These are phyloP conservation scores for Taxidea taxus DNA, from an alignment of 2,113 vertebrate species.

Conservation along the genomic window DNA sequence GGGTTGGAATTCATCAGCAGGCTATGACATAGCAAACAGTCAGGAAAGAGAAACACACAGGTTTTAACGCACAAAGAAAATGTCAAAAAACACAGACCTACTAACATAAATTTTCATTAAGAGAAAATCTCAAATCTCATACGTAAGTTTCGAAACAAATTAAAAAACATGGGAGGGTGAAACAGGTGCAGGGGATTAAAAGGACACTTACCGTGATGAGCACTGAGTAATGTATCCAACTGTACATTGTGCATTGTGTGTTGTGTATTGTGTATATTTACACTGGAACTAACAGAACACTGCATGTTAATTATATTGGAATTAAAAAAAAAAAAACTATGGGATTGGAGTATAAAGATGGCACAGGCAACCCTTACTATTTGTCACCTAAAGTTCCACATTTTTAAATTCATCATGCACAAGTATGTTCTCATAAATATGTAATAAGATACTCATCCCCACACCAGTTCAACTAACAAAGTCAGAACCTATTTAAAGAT, in stretches of 20 bases:
- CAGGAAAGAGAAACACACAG: not conserved
- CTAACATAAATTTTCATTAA: not conserved
- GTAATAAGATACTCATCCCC: not conserved
- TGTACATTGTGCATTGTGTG: too few species aligned
- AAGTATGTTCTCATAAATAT: not conserved
- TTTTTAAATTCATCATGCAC: not conserved
- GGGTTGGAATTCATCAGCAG: not conserved
- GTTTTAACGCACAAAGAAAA: not conserved
- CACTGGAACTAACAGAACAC: not conserved
- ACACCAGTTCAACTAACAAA: not conserved
- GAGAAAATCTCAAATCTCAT: not conserved
- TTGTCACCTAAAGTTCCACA: not conserved
- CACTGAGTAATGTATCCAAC: not conserved
- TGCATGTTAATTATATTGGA: not conserved
- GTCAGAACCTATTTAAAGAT: not conserved
- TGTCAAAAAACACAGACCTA: not conserved
- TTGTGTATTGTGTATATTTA: too few species aligned
- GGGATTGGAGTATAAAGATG: not conserved
- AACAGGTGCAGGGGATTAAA: not conserved
- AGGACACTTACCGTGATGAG: not conserved
- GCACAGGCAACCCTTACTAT: not conserved
- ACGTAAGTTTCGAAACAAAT: not conserved
- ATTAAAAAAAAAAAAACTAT: not conserved
- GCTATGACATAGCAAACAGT: not conserved
- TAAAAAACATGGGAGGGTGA: not conserved